Evolutionary conservation across 2,113 vertebrate genomes (phyloP).

Genomic region (Paramisgurnus dabryanus): DNA sequence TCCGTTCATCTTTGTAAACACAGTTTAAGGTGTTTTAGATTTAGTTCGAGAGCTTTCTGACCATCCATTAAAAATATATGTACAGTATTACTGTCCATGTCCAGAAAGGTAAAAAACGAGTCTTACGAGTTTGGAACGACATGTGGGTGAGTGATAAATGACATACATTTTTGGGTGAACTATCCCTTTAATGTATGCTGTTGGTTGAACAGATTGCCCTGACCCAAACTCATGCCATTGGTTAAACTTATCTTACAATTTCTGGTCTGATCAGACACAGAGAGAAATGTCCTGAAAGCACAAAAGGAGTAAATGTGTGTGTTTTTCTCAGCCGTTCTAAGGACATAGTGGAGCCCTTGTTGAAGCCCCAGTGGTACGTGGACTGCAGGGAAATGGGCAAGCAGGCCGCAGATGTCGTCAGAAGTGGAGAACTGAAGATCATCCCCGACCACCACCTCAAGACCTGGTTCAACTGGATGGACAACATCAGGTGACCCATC

Average conservation of each 20-base stretch:
- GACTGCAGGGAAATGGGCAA: constrained; percentile 84
- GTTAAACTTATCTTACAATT: not conserved
- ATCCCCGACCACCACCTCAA: constrained; percentile 84
- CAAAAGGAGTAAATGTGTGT: not conserved
- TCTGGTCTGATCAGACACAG: not conserved
- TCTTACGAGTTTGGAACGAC: no score
- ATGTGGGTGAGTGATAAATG: no score
- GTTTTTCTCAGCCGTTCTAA: constrained; percentile 82
- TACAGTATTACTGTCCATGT: no score
- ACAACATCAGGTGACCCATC: constrained; percentile 83
- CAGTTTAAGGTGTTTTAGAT: no score
- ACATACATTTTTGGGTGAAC: no score
- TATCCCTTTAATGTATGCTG: no score
- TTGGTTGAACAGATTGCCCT: no score
- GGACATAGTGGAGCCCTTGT: constrained; percentile 88
- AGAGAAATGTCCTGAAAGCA: not conserved
- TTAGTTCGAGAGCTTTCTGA: no score
- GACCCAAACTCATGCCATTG: not conserved
- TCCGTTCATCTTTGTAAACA: no score
- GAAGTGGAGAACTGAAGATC: constrained; percentile 83
- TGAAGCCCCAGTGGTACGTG: constrained; percentile 93
- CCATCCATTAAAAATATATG: no score
- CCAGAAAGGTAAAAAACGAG: no score
- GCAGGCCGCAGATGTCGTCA: constrained; percentile 81
- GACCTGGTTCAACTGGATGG: constrained; percentile 92